Percentiles rank a stretch among this genome's conserved stretches.
Conservation (phyloP, 2,113 vertebrate genomes). For the Myxocyprinus asiaticus region DNA sequence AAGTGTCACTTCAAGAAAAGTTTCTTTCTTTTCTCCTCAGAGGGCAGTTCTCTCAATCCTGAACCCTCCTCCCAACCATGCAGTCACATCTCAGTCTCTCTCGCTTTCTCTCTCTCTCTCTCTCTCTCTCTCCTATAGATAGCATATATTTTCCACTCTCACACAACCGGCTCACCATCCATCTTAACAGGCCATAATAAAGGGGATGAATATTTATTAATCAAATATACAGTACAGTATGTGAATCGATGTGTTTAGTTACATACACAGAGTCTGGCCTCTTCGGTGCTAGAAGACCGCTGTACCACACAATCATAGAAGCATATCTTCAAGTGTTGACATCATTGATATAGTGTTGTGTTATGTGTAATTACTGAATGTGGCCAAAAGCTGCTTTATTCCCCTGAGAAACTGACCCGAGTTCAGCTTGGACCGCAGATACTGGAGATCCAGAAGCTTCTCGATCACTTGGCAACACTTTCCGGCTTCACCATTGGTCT, state of each 20-base stretch:
- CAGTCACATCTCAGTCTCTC: no score
- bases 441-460: constrained; percentile 48
- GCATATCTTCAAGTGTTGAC: no score
- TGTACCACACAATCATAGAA: no score
- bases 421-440: constrained; percentile 48
- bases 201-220: constrained; percentile 50
- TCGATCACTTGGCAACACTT: constrained; percentile 52
- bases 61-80: not conserved
- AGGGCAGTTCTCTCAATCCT: not conserved
- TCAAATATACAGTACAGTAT: constrained; percentile 40
- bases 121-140: not conserved
- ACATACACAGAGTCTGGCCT: no score
- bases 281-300: no score
- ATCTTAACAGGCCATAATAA: constrained; percentile 26
- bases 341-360: not conserved
- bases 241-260: not conserved
- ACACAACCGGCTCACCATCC: constrained; percentile 12
- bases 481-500: constrained; percentile 64
- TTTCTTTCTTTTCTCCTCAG: not conserved
- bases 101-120: not conserved
- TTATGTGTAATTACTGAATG: not conserved
- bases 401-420: constrained; percentile 37
- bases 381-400: constrained; percentile 20
- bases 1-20: constrained; percentile 5
- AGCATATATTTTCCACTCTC: not conserved